Evolutionary conservation across 2,888 invertebrate genomes (phyloP), one percentile per base, ranked within the genome.

Genomic region (Cataglyphis altisquamis): DNA sequence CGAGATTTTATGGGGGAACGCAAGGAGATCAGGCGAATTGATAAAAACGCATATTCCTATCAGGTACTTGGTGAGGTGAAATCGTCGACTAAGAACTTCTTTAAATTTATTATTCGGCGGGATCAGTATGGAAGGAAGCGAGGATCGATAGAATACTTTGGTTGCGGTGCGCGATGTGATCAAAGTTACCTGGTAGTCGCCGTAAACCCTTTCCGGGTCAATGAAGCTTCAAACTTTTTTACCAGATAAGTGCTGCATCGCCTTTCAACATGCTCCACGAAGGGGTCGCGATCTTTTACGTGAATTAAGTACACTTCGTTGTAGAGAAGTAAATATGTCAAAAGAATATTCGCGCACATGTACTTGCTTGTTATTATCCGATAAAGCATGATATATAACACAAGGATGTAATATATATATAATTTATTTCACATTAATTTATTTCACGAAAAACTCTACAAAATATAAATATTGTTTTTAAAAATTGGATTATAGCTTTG

Each of bases 191-290:
- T 68, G 67, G 75, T 70, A 72, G 70, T 12, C 77, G 82, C 70
- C 68, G 67, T 82, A 86, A 86, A 80, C 67, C 52, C 82, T 70
- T 70, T 55, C 63, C 74, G 72, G 72, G 64, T 86, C 80, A 86
- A 86, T 83, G 86, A 83, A 86, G 86, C 86, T 80, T 74, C 80
- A 86, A 83, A 83, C 78, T 86, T 86, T 86, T 83, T 86, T 80
- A 74, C 80, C 48, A 74, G 83, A 86, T 83, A 73, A 86, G 80
- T 66, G 83, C 82, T 86, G 82, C 86, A 83, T 86, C 86, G 86
- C 86, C 86, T 86, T 86, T 83, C 83, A 80, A 25, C 78, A 45
- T 70, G 60, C 45, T 80, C 21, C 29, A 70, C 70, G 78, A 48
- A 80, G 70, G 78, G 78, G 78, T 80, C 78, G 78, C 78, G 78